Evolutionary conservation across 23 tunicate genomes (phyloP), one percentile per base, ranked within the genome.

Genomic region (Aplidium turbinatum): DNA sequence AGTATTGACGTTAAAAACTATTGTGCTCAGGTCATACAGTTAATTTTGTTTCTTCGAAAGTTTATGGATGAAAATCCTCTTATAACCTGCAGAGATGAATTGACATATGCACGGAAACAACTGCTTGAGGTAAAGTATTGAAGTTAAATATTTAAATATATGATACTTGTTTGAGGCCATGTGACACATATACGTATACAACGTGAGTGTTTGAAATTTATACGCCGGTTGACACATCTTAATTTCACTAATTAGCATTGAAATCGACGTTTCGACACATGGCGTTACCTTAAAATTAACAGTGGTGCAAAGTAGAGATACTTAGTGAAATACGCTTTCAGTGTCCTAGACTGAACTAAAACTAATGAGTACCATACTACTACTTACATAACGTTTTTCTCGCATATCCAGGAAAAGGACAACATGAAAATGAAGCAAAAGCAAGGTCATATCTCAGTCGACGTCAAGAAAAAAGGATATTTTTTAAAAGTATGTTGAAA

Each of bases 21-120:
- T 68, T 78, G 3, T 69, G 13, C 33, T 7, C 54, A 88, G 96
- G 82, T 88, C 5, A 33, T 82, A 1, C 16, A 71, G 28, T 35
- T 83, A 3, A 58, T 70, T 1, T 82, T 82, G 60, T 90, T 90
- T 77, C 58, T 90, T 27, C 57, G 77, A 57, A 86, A 83, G 56
- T 83, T 90, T 63, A 25, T 90, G 27, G 89, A 90, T 71, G 97
- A 82, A 25, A 82, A 78, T 73, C 89, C 97, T 33, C 48, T 90
- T 21, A 70, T 90, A 19, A 89, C 97, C n/a, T 90, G 97, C 46
- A 33, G 89, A 32, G 97, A 90, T 77, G 97, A 90, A 63, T 63
- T 81, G 38, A 64, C 85, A 1, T 68, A 38, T 19, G 33, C 58
- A 21, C 82, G 78, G 52, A 90, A 90, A 32, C 62, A 83, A 26